Base-by-base conservation (phyloP, 2,888 invertebrate species). In the Allophyes oxyacanthae region DNA sequence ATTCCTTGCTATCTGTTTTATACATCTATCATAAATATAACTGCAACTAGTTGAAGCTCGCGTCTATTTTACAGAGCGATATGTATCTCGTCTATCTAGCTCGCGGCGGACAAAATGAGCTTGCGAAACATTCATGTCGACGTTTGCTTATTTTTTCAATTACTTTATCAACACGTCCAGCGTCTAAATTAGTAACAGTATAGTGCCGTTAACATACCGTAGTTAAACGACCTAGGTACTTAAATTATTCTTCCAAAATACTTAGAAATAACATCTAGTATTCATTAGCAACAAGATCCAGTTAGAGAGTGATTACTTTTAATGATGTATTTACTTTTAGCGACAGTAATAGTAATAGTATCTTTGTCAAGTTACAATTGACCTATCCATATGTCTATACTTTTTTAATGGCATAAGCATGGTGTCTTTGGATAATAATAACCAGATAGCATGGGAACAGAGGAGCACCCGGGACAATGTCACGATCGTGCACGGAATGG, bases 401-500 rank as follows among this genome's bases (percentile, higher is more conserved):
- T n/a, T n/a, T n/a, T 50, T 37, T 50, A 56, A 38, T 68, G 10
- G 14, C 65, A 36, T 60, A 30, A 54, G 25, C 49, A 32, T 28
- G 50, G 79, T 82, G 79, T 78, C 81, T 77, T 79, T 72, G 72
- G 45, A 82, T 79, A 85, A 79, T 75, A 84, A 84, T 83, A 79
- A 75, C 66, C 70, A 77, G 65, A 78, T 74, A 78, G 77, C 80
- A 79, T 85, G 84, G 85, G 86, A 88, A 88, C 83, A 80, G 75
- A 63, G 64, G 74, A 71, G 51, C 70, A 72, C 52, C 53, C 73
- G 78, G 74, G 76, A 80, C 83, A 84, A 85, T 84, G 84, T 84
- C 64, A 75, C 62, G 66, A 62, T 67, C 88, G 89, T 87, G 90
- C 67, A 58, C 62, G 52, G 92, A 91, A 92, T 92, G 62, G 76